Conservation (phyloP, 2,888 invertebrate species). For the Tetheella fluctuosa region DNA sequence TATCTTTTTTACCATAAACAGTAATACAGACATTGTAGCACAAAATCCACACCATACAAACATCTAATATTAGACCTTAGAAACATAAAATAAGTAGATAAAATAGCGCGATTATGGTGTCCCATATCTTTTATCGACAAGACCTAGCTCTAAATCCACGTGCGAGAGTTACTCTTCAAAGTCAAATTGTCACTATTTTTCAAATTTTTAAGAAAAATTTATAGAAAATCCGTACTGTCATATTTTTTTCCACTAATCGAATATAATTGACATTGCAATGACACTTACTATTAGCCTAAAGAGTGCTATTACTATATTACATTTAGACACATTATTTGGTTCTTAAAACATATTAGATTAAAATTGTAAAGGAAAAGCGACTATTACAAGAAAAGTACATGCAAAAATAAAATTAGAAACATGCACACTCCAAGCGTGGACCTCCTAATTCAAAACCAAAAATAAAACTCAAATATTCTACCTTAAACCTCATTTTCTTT, state of each 20-base stretch:
- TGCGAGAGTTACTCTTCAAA: conserved; percentile 49
- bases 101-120: conserved; percentile 51
- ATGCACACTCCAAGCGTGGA: conserved; percentile 71
- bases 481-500: conserved; percentile 73
- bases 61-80: conserved; percentile 63
- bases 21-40: conserved; percentile 58
- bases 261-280: conserved; percentile 84
- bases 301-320: conserved; percentile 80
- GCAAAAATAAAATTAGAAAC: conserved; percentile 65
- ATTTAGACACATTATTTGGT: conserved; percentile 69
- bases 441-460: conserved; percentile 48
- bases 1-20: conserved; percentile 50
- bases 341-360: conserved; percentile 57
- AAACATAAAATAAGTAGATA: conserved; percentile 44
- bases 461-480: conserved; percentile 74
- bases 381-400: conserved; percentile 50
- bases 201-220: conserved; percentile 62
- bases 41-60: conserved; percentile 66
- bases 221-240: conserved; percentile 77
- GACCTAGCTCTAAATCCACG: conserved; percentile 52
- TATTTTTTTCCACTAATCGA: conserved; percentile 75
- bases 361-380: conserved; percentile 51
- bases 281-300: conserved; percentile 82
- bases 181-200: conserved; percentile 45
- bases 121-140: conserved; percentile 37